Base-by-base conservation (phyloP, 1,140 invertebrate species). In the Caenorhabditis inopinata region DNA sequence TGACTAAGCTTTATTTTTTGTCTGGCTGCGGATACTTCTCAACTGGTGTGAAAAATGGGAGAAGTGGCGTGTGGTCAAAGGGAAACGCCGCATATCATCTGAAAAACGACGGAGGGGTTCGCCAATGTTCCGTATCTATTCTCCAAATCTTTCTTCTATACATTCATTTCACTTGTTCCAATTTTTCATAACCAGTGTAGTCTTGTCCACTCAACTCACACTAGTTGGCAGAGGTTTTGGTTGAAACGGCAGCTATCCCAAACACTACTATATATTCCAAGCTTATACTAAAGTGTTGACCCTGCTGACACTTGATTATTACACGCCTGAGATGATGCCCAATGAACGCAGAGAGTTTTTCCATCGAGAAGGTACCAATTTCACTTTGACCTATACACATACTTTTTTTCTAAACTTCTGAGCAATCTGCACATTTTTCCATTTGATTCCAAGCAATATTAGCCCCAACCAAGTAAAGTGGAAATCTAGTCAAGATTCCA, bases 271-370 rank as follows among this genome's bases (percentile, higher is more conserved):
- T 68, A 68, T 32, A 68, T 68, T 68, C 11, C 27, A 5, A 18
- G 23, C n/a, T 38, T 68, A 35, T 25, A 68, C 38, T 68, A 29
- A 5, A 38, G 38, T 7, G 38, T 14, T 42, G 38, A 42, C 38
- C 58, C 58, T 68, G 58, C 27, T 14, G 38, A 23, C 58, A 42
- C 38, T 42, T 42, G 32, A 68, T 18, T 21, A 38, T 68, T 68
- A 68, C 58, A 68, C 58, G 58, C 58, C 58, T 68, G 58, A 68
- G 58, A 68, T 68, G 58, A 68, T 68, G n/a, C 38, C 58, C 58
- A 42, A 68, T 68, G 58, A 68, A 32, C 38, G 58, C 58, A 68
- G 32, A 38, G 58, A 68, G 32, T 68, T 68, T 68, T 68, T 68
- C 58, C 38, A 68, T 68, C 58, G 32, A 68, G 58, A 68, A 68